phyloP scores from a whole-genome alignment of 1,140 invertebrate genomes.

The Brachionus angularis region DNA sequence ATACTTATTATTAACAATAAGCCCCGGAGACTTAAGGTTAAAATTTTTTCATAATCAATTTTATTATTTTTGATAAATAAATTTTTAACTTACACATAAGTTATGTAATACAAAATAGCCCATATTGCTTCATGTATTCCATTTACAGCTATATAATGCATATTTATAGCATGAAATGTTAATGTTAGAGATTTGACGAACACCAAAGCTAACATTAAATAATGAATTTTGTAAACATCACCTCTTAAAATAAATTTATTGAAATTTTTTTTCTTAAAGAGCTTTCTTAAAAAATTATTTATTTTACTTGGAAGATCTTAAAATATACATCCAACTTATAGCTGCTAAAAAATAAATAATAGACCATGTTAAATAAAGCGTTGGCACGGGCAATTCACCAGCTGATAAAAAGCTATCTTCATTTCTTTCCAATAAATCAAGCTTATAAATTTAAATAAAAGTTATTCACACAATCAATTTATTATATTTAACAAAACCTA shows the following conservation, averaged over 20 bases:
- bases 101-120: slow-evolving; percentile 93
- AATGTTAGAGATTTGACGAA: slow-evolving; percentile 85
- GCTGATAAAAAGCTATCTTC: slow-evolving; percentile 86
- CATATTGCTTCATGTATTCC: slow-evolving; percentile 91
- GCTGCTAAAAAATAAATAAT: slow-evolving; percentile 82
- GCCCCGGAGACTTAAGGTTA: slow-evolving; percentile 74
- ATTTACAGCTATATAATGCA: slow-evolving; percentile 86
- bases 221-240: slow-evolving; percentile 88
- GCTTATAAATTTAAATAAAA: slow-evolving; percentile 61
- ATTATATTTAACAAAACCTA: slow-evolving; percentile 55
- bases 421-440: slow-evolving; percentile 74
- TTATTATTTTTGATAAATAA: neutral
- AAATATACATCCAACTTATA: slow-evolving; percentile 82
- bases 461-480: slow-evolving; percentile 35
- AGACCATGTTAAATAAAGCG: slow-evolving; percentile 84
- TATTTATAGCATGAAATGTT: slow-evolving; percentile 93
- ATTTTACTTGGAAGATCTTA: slow-evolving; percentile 80
- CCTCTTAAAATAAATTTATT: slow-evolving; percentile 62
- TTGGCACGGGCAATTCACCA: slow-evolving; percentile 89
- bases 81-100: slow-evolving; percentile 71
- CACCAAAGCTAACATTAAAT: slow-evolving; percentile 88
- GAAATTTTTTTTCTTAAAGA: neutral
- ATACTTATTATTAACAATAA: slow-evolving; percentile 92
- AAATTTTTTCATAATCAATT: neutral
- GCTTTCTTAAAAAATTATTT: slow-evolving; percentile 49